Base-by-base conservation (phyloP, 2,113 vertebrate genomes). In the Alces alces region DNA sequence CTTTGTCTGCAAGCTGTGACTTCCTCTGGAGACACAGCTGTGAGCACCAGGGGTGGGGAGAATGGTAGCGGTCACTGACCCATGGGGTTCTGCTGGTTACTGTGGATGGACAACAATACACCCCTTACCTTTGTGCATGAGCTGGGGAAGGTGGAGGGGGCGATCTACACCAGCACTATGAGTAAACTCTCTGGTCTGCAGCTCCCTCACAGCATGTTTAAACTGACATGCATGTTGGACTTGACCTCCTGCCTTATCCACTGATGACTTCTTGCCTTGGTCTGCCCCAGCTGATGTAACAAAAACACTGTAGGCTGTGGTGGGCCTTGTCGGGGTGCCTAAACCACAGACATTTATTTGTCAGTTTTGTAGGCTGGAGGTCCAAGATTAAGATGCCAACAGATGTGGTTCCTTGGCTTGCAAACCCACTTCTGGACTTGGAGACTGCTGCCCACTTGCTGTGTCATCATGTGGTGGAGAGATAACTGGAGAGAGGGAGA, bases 11-110 rank as follows among this genome's bases (percentile, higher is more conserved):
- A 76, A 33, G 30, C 9, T 1, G 13, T 14, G n/a, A 11, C 36
- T 36, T 17, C 30, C 0, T 2, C 1, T 7, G 25, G 25, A 6
- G 21, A 33, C 30, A 21, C 11, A 8, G 4, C 50, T 0, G 0
- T 5, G 33, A 2, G 43, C 43, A 11, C 1, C 11, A 6, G 39
- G 15, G n/a, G 25, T 13, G 6, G 4, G 13, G 25, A 57, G 23
- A 8, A 3, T 0, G 2, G 45, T 6, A 64, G 5, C 3, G 15
- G 70, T n/a, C 36, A 3, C 6, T 12, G n/a, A 30, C 19, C 7
- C 0, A 1, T 7, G 0, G 25, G 50, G 52, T 7, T 89, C 79
- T n/a, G 17, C 30, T 57, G 54, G 7, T 52, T n/a, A 4, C 7
- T 1, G 45, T 8, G 39, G 83, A 8, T 5, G 1, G 30, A 11